phyloP scores from a whole-genome alignment of 2,888 invertebrate genomes.

The Apodemia hepburni region DNA sequence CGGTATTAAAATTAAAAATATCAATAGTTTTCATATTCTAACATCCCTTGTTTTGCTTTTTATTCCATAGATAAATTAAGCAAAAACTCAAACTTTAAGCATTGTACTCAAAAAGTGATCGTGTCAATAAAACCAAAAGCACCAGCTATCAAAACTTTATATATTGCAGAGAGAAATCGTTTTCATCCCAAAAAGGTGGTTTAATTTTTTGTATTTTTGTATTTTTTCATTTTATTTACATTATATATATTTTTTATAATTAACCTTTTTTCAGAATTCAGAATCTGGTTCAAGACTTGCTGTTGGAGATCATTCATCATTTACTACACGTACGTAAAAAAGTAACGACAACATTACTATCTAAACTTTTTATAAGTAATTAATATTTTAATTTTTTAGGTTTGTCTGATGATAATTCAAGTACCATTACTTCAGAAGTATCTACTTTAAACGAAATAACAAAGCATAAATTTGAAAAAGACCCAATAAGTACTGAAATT shows the following conservation, averaged over 20 bases:
- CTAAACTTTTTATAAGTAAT: not conserved
- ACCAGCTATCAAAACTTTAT: constrained; percentile 60
- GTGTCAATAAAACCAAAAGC: constrained; percentile 58
- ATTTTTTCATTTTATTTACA: constrained; percentile 17
- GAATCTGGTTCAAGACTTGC: constrained; percentile 55
- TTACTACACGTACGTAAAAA: constrained; percentile 50
- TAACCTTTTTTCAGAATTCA: constrained; percentile 46
- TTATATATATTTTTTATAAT: constrained; percentile 8
- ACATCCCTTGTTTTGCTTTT: not conserved
- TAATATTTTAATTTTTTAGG: constrained; percentile 39
- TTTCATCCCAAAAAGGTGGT: constrained; percentile 52
- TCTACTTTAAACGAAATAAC: not conserved
- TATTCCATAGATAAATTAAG: constrained; percentile 52
- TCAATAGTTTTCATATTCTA: not conserved
- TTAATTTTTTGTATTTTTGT: no score
- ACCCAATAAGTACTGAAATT: not conserved
- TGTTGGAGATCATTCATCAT: constrained; percentile 63
- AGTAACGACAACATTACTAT: not conserved
- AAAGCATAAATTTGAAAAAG: not conserved
- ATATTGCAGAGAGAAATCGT: constrained; percentile 56
- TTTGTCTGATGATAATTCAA: constrained; percentile 46
- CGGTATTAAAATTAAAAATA: not conserved
- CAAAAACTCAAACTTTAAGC: constrained; percentile 41
- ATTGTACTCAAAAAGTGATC: constrained; percentile 52
- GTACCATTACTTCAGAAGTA: constrained; percentile 37